A percentile compares a stretch with the other conserved stretches of the same genome.
These are phyloP conservation scores for Rhamnusium bicolor DNA, from an alignment of 2,888 invertebrate species.

Conservation along the genomic window DNA sequence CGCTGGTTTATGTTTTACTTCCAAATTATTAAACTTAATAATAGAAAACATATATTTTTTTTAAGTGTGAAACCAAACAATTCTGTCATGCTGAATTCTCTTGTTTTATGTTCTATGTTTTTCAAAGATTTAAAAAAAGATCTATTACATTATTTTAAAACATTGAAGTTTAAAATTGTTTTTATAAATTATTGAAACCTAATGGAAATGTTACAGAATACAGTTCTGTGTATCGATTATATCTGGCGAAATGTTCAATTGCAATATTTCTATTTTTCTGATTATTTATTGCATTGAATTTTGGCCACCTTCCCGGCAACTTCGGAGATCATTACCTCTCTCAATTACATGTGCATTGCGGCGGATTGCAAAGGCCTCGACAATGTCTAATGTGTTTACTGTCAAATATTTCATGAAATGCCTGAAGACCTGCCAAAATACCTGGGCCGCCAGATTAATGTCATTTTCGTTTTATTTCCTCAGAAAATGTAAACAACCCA, in stretches of 20 bases:
- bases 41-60: too few relatives aligned
- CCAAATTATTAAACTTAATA: too few relatives aligned
- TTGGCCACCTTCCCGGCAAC: constrained; percentile 47
- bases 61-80: too few relatives aligned
- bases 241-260: neutral
- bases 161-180: too few relatives aligned
- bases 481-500: constrained; percentile 17
- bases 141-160: too few relatives aligned
- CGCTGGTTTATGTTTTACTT: too few relatives aligned
- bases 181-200: too few relatives aligned
- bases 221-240: too few relatives aligned
- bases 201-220: too few relatives aligned
- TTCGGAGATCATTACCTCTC: constrained; percentile 60
- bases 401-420: constrained; percentile 41
- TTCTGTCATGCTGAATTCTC: too few relatives aligned
- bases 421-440: constrained; percentile 45
- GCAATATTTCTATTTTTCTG: neutral
- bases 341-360: constrained; percentile 60
- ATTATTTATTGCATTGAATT: constrained; percentile 1
- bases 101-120: too few relatives aligned
- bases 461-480: constrained; percentile 17
- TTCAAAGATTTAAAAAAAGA: too few relatives aligned
- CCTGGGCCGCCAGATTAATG: constrained; percentile 32
- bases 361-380: constrained; percentile 34
- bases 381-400: constrained; percentile 13